Evolutionary conservation across 2,888 invertebrate species (phyloP), one percentile per base, ranked within the genome.

Genomic region (Podotricha telesiphe): DNA sequence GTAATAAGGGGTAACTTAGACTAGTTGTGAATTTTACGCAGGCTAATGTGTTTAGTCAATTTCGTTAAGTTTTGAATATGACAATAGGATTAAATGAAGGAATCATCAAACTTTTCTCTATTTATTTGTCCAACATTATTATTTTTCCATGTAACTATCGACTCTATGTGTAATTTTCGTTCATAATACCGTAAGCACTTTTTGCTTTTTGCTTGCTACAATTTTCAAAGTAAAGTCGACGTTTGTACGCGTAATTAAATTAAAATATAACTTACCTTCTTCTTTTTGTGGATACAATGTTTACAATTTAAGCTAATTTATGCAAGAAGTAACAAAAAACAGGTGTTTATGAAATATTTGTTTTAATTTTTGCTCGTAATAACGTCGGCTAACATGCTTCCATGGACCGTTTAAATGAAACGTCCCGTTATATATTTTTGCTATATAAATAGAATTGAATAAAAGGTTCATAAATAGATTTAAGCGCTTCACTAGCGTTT

Each of bases 251-350:
- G 19, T 47, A 17, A 48, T 48, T 37, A 28, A 48, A 40, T 59
- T 17, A 50, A 62, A 50, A 59, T 15, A 22, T 51, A 66, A 17
- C 34, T n/a, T 55, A 11, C 34, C 34, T 37, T 37, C 34, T 19
- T 42, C 58, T 37, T 59, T 50, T 59, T 28, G 48, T 17, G 34
- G 19, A 48, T 48, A 19, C 58, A 37, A 50, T 58, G 50, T 59
- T 66, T 66, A 59, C 59, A 66, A 66, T 66, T 66, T 59, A 42
- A 42, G 17, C 58, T 66, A 59, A 66, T 66, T 66, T 66, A 66
- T 42, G 66, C 17, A 42, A 50, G 28, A 59, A 59, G n/a, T 66
- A 59, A 66, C 66, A 59, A 59, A 66, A 59, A 66, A 34, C 66
- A 66, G 66, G 66, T 66, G 66, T 59, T 66, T 51, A 15, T 59